phyloP scores from a whole-genome alignment of 2,797 vertebrate genomes.

The Liparis tanakae region DNA sequence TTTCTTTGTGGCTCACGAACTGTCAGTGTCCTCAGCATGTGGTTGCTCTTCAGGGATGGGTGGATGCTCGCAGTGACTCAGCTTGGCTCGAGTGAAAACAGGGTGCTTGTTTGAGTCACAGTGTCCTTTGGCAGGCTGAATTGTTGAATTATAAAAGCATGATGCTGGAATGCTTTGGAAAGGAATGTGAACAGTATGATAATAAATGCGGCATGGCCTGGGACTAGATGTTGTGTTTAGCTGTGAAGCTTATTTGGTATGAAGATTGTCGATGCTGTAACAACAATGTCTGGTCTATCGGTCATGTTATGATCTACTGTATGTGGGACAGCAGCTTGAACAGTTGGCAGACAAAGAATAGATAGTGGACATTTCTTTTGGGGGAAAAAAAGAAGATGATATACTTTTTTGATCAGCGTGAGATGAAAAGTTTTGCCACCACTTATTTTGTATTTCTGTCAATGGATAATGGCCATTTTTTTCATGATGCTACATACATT shows the following conservation, averaged over 20 bases:
- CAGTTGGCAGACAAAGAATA: neutral
- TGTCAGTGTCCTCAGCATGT: constrained; percentile 40
- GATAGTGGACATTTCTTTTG: neutral
- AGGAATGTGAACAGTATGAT: neutral
- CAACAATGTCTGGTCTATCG: neutral
- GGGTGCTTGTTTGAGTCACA: constrained; percentile 38
- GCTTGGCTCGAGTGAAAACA: constrained; percentile 40
- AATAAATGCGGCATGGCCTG: constrained; percentile 1
- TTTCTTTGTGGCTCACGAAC: constrained; percentile 40
- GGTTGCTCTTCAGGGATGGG: constrained; percentile 55
- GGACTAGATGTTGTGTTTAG: constrained; percentile 3
- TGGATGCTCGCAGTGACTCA: constrained; percentile 56
- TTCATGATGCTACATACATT: too few relatives aligned
- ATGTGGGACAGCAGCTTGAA: neutral
- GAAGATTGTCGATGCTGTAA: neutral
- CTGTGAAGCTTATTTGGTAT: constrained; percentile 13
- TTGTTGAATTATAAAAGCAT: constrained; percentile 29
- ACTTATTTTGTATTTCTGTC: too few relatives aligned
- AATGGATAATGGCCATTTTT: too few relatives aligned
- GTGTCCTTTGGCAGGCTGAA: constrained; percentile 1
- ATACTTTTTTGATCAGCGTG: neutral
- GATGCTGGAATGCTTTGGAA: constrained; percentile 15
- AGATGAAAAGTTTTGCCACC: neutral
- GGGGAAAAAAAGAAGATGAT: neutral
- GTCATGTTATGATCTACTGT: neutral